A percentile compares a stretch with the other conserved stretches of the same genome.
phyloP scores from a whole-genome alignment of 2,113 vertebrate genomes.

The Neogobius melanostomus region DNA sequence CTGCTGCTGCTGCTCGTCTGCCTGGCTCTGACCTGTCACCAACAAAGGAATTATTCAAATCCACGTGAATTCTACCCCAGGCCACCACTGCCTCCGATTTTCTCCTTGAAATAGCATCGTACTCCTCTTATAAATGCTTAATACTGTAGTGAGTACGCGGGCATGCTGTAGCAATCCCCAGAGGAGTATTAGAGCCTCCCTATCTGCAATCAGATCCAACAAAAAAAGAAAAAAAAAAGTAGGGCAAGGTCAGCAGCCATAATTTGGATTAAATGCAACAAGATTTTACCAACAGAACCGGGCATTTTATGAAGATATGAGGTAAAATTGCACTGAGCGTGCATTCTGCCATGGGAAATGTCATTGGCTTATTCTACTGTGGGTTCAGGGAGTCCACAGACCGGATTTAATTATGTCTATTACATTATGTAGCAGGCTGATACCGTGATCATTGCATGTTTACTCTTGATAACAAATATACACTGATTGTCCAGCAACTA shows the following conservation, averaged over 20 bases:
- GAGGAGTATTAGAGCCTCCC: conserved; percentile 21
- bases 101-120: background rate
- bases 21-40: conserved; percentile 61
- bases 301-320: background rate
- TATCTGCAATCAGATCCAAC: conserved; percentile 17
- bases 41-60: conserved; percentile 56
- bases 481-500: too few species aligned
- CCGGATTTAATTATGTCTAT: too few species aligned
- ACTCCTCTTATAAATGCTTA: conserved; percentile 3
- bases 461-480: too few species aligned
- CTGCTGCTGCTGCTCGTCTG: conserved; percentile 32
- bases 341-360: too few species aligned
- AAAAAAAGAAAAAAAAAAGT: conserved; percentile 9
- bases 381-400: too few species aligned
- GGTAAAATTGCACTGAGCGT: background rate
- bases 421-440: too few species aligned
- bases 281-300: background rate
- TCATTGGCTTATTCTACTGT: too few species aligned
- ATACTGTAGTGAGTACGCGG: background rate
- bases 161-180: conserved; percentile 25
- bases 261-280: background rate
- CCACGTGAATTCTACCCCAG: background rate
- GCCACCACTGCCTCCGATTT: background rate
- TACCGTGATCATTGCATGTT: too few species aligned
- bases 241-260: conserved; percentile 28